Percentiles rank a stretch among this genome's conserved stretches.
phyloP scores from a whole-genome alignment of 2,888 invertebrate species.

The Acholoe squamosa region DNA sequence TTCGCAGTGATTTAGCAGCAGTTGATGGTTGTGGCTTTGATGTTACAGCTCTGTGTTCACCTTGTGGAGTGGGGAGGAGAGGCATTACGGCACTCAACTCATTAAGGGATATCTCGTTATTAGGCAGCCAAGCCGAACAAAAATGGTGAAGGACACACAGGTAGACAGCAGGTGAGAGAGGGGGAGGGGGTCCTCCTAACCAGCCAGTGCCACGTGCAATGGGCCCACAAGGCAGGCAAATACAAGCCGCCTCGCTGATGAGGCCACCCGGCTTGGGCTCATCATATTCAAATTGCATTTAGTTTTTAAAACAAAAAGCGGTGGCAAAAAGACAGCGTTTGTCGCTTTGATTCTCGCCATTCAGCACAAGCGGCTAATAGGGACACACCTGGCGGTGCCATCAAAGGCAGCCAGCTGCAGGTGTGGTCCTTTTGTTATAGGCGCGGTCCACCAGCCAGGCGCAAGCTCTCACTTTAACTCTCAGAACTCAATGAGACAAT shows the following conservation, averaged over 20 bases:
- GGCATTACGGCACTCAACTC: constrained; percentile 49
- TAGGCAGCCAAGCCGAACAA: constrained; percentile 38
- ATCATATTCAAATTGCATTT: constrained; percentile 46
- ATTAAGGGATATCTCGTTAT: constrained; percentile 39
- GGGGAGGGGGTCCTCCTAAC: not conserved
- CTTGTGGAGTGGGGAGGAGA: not conserved
- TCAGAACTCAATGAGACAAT: too few species aligned
- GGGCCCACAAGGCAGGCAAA: constrained; percentile 9
- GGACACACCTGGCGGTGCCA: constrained; percentile 23
- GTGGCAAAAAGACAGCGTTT: constrained; percentile 1
- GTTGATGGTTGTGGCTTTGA: not conserved
- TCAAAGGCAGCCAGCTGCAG: constrained; percentile 8
- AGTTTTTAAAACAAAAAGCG: constrained; percentile 28
- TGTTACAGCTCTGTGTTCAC: not conserved
- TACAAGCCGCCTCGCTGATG: not conserved
- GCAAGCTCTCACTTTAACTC: not conserved
- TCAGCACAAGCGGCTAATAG: constrained; percentile 36
- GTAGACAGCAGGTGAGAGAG: constrained; percentile 1
- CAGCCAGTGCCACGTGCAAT: not conserved
- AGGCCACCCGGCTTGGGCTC: constrained; percentile 35
- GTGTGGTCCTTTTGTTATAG: constrained; percentile 42
- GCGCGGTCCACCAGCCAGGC: not conserved
- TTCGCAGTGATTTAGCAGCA: not conserved
- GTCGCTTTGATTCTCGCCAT: constrained; percentile 44
- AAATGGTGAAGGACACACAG: not conserved